Percentiles rank a stretch among this genome's conserved stretches.
Conservation (phyloP, 2,113 vertebrate species). For the Apteryx owenii region DNA sequence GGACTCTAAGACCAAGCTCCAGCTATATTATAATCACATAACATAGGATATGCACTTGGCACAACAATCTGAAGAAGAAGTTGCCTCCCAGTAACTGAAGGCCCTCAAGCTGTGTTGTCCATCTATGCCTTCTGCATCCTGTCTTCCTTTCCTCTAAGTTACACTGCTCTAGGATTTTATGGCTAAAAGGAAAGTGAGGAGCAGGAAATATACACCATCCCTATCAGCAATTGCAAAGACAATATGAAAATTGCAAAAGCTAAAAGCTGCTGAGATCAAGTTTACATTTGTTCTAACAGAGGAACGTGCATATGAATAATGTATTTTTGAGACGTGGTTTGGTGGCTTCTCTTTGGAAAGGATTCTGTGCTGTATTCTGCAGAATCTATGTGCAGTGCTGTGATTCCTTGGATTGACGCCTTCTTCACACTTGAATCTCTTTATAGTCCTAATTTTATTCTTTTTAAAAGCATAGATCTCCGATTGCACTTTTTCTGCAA, state of each 20-base stretch:
- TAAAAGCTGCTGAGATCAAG: neutral
- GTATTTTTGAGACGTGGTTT: neutral
- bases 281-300: neutral
- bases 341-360: neutral
- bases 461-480: neutral
- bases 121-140: neutral
- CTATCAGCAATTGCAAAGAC: neutral
- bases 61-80: neutral
- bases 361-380: neutral
- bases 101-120: neutral
- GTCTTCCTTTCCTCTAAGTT: neutral
- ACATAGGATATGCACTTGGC: neutral
- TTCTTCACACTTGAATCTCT: neutral
- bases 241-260: neutral
- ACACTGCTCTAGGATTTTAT: neutral
- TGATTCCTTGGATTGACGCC: neutral
- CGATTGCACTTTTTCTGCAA: neutral
- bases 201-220: neutral
- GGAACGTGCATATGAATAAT: neutral
- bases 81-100: neutral
- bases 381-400: neutral
- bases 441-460: neutral
- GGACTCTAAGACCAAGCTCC: too few species aligned
- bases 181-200: neutral
- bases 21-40: neutral